phyloP scores from a whole-genome alignment of 2,888 invertebrate species.

The Cephus nigrinus region DNA sequence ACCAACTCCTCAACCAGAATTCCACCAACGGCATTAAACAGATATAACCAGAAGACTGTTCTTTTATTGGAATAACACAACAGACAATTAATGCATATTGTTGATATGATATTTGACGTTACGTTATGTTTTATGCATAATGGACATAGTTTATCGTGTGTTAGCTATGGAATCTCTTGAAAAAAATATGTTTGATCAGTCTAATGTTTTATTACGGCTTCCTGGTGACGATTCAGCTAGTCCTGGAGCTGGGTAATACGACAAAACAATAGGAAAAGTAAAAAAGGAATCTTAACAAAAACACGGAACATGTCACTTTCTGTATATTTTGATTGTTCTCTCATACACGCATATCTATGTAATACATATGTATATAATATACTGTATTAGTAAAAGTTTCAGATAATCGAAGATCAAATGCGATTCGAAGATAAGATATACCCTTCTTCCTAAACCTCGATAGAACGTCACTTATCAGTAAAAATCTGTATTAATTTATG shows the following conservation, averaged over 20 bases:
- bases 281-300: not conserved
- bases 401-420: not conserved
- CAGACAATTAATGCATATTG: not conserved
- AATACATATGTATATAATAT: not conserved
- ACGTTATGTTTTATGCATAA: not conserved
- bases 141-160: not conserved
- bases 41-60: constrained; percentile 3
- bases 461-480: not conserved
- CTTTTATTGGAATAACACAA: not conserved
- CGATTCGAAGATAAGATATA: not conserved
- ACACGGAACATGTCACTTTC: not conserved
- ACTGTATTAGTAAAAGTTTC: not conserved
- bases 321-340: not conserved
- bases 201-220: not conserved
- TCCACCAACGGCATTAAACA: constrained; percentile 9
- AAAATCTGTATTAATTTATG: not conserved
- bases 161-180: not conserved
- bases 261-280: not conserved
- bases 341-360: not conserved
- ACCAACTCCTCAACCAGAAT: constrained; percentile 57
- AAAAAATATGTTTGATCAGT: not conserved
- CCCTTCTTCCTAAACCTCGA: not conserved
- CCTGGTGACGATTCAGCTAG: not conserved
- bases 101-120: not conserved
- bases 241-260: not conserved